Percentiles rank a stretch among this genome's conserved stretches.
Conservation (phyloP, 1,140 invertebrate genomes). For the Anastatus disparis region DNA sequence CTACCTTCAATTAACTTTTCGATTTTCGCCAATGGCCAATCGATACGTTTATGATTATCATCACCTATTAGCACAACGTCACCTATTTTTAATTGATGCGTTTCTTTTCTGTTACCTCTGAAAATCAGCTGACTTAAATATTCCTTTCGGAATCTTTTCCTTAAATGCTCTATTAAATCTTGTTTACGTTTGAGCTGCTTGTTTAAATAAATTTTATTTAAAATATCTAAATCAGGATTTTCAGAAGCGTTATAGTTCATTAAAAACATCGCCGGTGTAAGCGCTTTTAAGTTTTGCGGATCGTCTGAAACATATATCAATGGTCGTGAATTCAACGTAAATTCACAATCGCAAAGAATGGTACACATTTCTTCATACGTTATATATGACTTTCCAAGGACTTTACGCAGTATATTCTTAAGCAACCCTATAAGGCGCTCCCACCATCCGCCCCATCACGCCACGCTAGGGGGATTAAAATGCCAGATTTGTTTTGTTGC, state of each 20-base stretch:
- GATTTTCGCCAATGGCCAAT: neutral
- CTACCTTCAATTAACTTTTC: neutral
- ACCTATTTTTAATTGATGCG: neutral
- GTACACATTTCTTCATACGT: neutral
- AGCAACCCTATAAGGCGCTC: constrained; percentile 51
- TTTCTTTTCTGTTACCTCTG: neutral
- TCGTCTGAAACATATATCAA: constrained; percentile 55
- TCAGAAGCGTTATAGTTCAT: constrained; percentile 36
- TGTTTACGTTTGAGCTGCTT: constrained; percentile 25
- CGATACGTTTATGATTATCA: constrained; percentile 9
- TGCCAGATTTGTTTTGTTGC: constrained; percentile 51
- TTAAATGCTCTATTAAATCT: constrained; percentile 38
- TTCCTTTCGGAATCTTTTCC: constrained; percentile 39
- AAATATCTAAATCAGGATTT: constrained; percentile 40
- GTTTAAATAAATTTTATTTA: constrained; percentile 18
- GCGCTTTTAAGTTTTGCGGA: constrained; percentile 39
- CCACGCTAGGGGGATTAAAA: constrained; percentile 57
- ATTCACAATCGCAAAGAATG: constrained; percentile 52
- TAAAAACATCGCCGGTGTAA: constrained; percentile 46
- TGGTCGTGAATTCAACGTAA: constrained; percentile 53
- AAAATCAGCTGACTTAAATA: constrained; percentile 34
- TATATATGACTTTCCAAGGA: constrained; percentile 44
- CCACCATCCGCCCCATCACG: constrained; percentile 44
- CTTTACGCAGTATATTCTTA: constrained; percentile 46
- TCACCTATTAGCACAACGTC: constrained; percentile 17